A percentile compares a stretch with the other conserved stretches of the same genome.
These are phyloP conservation scores for Zhuqinia jingwanae DNA, from an alignment of 2,888 invertebrate species.

Conservation along the genomic window DNA sequence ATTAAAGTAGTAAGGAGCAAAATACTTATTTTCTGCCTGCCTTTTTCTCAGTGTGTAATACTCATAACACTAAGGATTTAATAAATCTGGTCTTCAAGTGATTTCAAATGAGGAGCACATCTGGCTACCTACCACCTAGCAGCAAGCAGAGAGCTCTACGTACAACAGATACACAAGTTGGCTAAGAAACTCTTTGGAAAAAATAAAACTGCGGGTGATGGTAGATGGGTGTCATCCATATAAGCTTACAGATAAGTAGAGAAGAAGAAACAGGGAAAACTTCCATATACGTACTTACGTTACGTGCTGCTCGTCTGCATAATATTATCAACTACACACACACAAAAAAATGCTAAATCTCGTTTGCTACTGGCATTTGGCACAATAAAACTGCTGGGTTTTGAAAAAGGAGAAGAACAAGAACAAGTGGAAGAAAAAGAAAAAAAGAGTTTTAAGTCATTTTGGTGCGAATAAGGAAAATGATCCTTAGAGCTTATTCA, in stretches of 20 bases:
- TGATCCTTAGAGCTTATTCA: conserved; percentile 43
- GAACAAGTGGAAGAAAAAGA: background rate
- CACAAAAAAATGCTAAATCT: conserved; percentile 28
- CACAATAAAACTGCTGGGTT: conserved; percentile 38
- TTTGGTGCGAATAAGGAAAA: conserved; percentile 40
- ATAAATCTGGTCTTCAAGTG: conserved; percentile 63
- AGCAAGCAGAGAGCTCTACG: background rate
- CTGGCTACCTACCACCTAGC: conserved; percentile 42
- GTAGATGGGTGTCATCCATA: conserved; percentile 1
- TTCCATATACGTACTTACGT: background rate
- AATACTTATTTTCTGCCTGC: conserved; percentile 3
- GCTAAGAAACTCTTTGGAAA: background rate
- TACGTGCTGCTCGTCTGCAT: conserved; percentile 10
- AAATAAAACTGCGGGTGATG: conserved; percentile 1
- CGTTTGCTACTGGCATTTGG: conserved; percentile 38
- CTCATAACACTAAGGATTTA: conserved; percentile 56
- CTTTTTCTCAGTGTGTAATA: background rate
- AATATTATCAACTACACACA: conserved; percentile 15
- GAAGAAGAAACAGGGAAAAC: too few species aligned
- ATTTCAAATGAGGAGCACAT: conserved; percentile 62
- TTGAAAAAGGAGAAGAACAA: too few species aligned
- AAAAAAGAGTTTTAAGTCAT: conserved; percentile 51
- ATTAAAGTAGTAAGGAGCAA: conserved; percentile 3
- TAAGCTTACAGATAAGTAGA: background rate
- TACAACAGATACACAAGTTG: conserved; percentile 21